Conservation (phyloP, 37 sponge, comb jelly and placozoan species). For the Geodia barretti region DNA sequence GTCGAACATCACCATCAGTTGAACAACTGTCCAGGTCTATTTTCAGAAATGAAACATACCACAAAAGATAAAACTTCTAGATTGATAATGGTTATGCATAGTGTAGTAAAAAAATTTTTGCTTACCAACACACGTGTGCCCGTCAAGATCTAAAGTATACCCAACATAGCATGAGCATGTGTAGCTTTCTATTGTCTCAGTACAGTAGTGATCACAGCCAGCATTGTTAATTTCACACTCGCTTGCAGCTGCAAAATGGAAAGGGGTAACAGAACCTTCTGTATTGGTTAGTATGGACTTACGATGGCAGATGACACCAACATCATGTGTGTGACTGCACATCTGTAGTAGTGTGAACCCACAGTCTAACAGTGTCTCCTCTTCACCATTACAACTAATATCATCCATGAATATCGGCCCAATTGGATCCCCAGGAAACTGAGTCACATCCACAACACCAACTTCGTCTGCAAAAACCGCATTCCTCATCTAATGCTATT, state of each 20-base stretch:
- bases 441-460: no score
- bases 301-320: slow-evolving; percentile 17
- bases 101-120: no score
- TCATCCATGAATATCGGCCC: slow-evolving; percentile 37
- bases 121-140: slow-evolving; percentile 9
- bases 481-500: no score
- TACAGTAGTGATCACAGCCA: slow-evolving; percentile 21
- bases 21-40: no score
- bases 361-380: slow-evolving; percentile 4
- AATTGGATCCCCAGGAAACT: no score
- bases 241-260: background rate
- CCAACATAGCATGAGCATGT: slow-evolving; percentile 13
- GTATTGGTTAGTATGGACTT: background rate
- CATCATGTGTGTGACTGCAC: slow-evolving; percentile 44
- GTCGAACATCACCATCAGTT: no score
- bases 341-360: no score
- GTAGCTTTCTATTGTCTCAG: slow-evolving; percentile 8
- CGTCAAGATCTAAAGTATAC: slow-evolving; percentile 6
- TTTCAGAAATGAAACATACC: no score
- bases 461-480: no score
- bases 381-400: slow-evolving; percentile 10
- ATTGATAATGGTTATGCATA: no score
- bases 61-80: no score
- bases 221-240: slow-evolving; percentile 11
- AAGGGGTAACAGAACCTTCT: background rate